A percentile compares a stretch with the other conserved stretches of the same genome.
Conservation (phyloP, 1,140 invertebrate genomes). For the Pemphigus obesinymphae region DNA sequence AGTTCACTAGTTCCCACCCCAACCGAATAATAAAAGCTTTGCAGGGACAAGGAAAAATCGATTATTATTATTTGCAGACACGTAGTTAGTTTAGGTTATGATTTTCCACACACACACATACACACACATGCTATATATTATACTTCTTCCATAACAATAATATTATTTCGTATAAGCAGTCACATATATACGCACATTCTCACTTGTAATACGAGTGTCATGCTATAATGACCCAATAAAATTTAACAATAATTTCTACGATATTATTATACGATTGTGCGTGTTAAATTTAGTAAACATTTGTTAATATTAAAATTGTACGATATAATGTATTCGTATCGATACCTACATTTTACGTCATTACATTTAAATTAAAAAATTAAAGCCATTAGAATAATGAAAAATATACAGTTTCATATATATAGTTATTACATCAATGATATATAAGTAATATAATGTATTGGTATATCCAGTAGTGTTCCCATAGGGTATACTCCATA, state of each 20-base stretch:
- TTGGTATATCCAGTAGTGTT: too few relatives aligned
- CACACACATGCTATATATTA: too few relatives aligned
- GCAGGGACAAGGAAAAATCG: slow-evolving; percentile 33
- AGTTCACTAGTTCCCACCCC: slow-evolving; percentile 41
- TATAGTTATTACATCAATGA: too few relatives aligned
- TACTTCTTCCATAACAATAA: slow-evolving; percentile 27
- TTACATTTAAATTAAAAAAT: too few relatives aligned
- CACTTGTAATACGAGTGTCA: neutral
- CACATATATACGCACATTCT: neutral
- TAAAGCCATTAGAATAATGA: too few relatives aligned
- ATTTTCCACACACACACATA: neutral
- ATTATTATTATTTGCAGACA: slow-evolving; percentile 38
- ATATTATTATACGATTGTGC: neutral
- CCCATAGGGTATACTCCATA: too few relatives aligned
- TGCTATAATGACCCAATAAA: neutral
- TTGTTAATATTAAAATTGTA: neutral
- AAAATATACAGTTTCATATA: too few relatives aligned
- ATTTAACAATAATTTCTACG: neutral
- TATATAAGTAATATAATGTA: too few relatives aligned
- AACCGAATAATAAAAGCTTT: slow-evolving; percentile 41
- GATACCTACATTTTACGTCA: too few relatives aligned
- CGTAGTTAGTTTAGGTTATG: slow-evolving; percentile 18
- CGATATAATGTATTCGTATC: too few relatives aligned
- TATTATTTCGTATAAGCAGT: slow-evolving; percentile 1
- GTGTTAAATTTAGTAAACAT: neutral